Conservation (phyloP, 1,140 invertebrate genomes). For the Atopsyche davidsoni region DNA sequence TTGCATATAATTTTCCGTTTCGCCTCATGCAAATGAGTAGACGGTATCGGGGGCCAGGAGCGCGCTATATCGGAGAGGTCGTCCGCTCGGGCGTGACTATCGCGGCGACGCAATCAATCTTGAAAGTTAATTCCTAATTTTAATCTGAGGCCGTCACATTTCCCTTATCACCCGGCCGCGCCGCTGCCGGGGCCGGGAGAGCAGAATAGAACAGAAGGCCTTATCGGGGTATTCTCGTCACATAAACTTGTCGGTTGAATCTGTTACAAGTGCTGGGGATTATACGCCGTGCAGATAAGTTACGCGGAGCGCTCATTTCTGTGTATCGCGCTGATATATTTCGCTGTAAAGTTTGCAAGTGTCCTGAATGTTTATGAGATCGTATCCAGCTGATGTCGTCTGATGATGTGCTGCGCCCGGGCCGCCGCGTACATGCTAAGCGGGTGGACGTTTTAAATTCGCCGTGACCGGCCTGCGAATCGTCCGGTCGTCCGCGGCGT, state of each 20-base stretch:
- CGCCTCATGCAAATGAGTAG: too few relatives aligned
- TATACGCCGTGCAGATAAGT: constrained; percentile 16
- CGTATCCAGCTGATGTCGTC: too few relatives aligned
- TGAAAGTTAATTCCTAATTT: constrained; percentile 24
- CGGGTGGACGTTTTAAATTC: constrained; percentile 1
- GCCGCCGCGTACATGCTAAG: too few relatives aligned
- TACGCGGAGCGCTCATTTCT: constrained; percentile 4
- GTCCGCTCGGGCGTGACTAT: too few relatives aligned
- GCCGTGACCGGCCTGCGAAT: constrained; percentile 10
- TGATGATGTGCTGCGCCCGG: too few relatives aligned
- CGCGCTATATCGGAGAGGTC: too few relatives aligned
- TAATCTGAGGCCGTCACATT: constrained; percentile 21
- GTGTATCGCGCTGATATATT: constrained; percentile 3
- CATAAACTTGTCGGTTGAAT: constrained; percentile 27
- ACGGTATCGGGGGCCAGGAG: too few relatives aligned
- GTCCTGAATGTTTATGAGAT: constrained; percentile 2
- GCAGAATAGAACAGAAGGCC: constrained; percentile 17
- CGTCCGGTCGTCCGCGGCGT: constrained; percentile 8
- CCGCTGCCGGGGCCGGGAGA: constrained; percentile 11
- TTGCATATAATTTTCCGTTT: too few relatives aligned
- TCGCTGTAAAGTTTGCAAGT: background rate
- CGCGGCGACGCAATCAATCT: constrained; percentile 20
- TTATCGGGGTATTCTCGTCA: constrained; percentile 26
- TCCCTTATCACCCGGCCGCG: constrained; percentile 20
- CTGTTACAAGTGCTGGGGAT: constrained; percentile 21